A percentile compares a stretch with the other conserved stretches of the same genome.
Conservation (phyloP, 2,113 vertebrate species). For the Oplegnathus fasciatus region DNA sequence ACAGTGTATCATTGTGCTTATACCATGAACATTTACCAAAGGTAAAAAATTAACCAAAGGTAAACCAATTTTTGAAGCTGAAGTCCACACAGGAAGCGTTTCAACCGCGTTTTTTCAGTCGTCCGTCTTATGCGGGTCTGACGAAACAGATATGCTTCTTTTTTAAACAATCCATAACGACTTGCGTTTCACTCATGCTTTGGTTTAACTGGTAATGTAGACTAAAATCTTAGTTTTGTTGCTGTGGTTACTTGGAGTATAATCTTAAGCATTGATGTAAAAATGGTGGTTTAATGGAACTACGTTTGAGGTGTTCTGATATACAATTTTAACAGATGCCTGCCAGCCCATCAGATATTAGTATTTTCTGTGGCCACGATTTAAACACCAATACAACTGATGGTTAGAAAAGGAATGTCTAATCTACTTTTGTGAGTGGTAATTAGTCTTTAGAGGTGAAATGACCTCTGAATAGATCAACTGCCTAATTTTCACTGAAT, state of each 20-base stretch:
- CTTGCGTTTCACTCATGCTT: too few species aligned
- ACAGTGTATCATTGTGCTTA: background rate
- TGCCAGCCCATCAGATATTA: background rate
- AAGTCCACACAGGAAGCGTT: too few species aligned
- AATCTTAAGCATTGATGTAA: background rate
- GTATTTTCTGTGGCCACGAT: background rate
- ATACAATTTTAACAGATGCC: background rate
- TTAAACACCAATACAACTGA: background rate
- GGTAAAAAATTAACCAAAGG: background rate
- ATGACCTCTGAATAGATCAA: background rate
- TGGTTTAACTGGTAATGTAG: background rate
- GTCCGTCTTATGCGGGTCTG: too few species aligned
- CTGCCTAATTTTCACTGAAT: background rate
- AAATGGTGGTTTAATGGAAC: background rate
- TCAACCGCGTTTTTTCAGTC: too few species aligned
- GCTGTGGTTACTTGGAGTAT: background rate
- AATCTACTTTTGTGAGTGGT: background rate
- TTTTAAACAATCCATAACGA: too few species aligned
- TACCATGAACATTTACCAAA: background rate
- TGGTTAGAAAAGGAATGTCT: background rate
- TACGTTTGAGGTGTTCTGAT: background rate
- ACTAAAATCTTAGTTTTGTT: background rate
- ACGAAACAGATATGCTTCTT: background rate
- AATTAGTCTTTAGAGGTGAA: background rate
- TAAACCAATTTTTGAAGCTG: background rate